Base-by-base conservation (phyloP, 2,797 vertebrate species). In the Rhinophrynus dorsalis region DNA sequence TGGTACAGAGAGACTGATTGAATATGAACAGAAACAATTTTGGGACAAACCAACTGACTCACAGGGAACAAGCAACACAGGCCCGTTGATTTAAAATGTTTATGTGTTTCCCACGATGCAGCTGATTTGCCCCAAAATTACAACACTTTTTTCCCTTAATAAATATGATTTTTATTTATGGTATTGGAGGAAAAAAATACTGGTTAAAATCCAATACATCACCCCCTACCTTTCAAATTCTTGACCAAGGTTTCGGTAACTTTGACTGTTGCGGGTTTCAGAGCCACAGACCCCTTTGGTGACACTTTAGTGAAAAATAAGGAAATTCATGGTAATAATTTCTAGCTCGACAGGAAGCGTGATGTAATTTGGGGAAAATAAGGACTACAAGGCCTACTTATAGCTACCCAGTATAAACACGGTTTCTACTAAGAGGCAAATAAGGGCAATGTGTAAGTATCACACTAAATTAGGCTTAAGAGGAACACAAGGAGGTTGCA, bases 241-340 rank as follows among this genome's bases (percentile, higher is more conserved):
- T 72, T 52, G 23, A 48, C 27, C 20, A 44, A 15, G 1, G 60
- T n/a, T 17, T 59, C 44, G 5, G 12, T 58, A 44, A 65, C 61
- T 17, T 35, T 23, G 26, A 42, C 23, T 2, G 44, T 18, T 9
- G 61, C 44, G 6, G 44, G 23, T 42, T 59, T 61, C 17, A 3
- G 20, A 20, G 20, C 6, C 5, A 35, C 8, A 24, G 48, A 18
- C 17, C 9, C n/a, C 61, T 58, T 66, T 58, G 69, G 13, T n/a
- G 33, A 18, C 5, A n/a, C 69, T 73, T 73, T n/a, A 50, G 40
- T 50, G 33, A 64, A 35, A 72, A 58, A 73, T 50, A n/a, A 57
- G 8, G 66, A 9, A 44, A 5, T 40, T 40, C 12, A 12, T 17
- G 55, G 6, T 13, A 6, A 6, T 27, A 24, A 58, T 26, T 42